Conservation (phyloP, 2,797 vertebrate genomes). For the Phrynocephalus vlangalii region DNA sequence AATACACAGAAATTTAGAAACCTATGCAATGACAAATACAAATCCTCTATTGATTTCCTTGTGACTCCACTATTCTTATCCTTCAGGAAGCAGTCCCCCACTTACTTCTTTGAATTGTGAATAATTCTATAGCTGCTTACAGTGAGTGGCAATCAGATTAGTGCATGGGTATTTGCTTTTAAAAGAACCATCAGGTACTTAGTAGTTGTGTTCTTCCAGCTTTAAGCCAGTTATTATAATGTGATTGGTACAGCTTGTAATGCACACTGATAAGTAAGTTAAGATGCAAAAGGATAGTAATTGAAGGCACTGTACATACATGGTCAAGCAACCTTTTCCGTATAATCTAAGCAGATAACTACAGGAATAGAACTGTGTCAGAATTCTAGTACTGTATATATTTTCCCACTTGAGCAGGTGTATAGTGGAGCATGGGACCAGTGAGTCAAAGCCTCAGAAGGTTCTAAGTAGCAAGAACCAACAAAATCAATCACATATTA, state of each 20-base stretch:
- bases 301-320: background rate
- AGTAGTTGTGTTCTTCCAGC: background rate
- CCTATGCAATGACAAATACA: background rate
- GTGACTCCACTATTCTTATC: background rate
- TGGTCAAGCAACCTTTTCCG: background rate
- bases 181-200: background rate
- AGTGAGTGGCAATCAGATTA: constrained; percentile 4
- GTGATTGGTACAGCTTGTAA: constrained; percentile 11
- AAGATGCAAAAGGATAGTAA: background rate
- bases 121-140: background rate
- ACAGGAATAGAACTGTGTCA: background rate
- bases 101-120: background rate
- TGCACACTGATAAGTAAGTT: constrained; percentile 11
- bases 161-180: background rate
- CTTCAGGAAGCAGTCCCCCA: background rate
- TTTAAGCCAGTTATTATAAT: background rate
- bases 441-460: too few relatives aligned
- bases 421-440: too few relatives aligned
- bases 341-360: background rate
- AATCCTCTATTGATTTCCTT: background rate
- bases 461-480: too few relatives aligned
- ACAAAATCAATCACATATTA: too few relatives aligned
- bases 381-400: background rate
- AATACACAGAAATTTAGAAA: background rate
- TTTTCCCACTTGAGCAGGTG: background rate